phyloP scores from a whole-genome alignment of 2,888 invertebrate genomes.

The Melanostoma scalare region DNA sequence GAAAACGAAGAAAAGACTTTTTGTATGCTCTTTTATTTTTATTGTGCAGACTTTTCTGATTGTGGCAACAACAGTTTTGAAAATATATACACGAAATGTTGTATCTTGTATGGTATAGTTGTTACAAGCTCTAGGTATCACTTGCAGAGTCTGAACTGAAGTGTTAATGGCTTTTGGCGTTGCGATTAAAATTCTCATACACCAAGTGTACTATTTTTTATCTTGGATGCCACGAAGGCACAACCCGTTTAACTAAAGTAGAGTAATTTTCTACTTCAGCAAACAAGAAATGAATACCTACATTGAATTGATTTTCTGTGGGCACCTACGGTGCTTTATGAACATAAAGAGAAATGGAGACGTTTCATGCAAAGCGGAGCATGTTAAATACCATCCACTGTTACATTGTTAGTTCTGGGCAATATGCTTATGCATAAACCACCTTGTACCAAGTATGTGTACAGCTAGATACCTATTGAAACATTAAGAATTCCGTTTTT shows the following conservation, averaged over 20 bases:
- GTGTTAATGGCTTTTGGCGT: slow-evolving; percentile 53
- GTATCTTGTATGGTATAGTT: slow-evolving; percentile 22
- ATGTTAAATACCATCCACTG: slow-evolving; percentile 20
- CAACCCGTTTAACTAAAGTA: slow-evolving; percentile 45
- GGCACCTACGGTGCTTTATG: slow-evolving; percentile 37
- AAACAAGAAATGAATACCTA: slow-evolving; percentile 41
- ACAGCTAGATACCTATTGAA: background rate
- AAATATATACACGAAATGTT: slow-evolving; percentile 29
- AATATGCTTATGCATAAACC: too few relatives aligned
- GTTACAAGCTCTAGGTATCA: slow-evolving; percentile 38
- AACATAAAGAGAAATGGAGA: slow-evolving; percentile 37
- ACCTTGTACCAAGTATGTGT: background rate
- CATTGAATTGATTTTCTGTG: slow-evolving; percentile 42
- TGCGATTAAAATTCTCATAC: slow-evolving; percentile 45
- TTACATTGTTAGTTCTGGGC: too few relatives aligned
- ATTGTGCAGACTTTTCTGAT: slow-evolving; percentile 40
- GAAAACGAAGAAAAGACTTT: slow-evolving; percentile 21
- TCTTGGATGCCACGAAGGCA: slow-evolving; percentile 41
- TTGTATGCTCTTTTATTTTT: slow-evolving; percentile 43
- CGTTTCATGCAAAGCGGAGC: slow-evolving; percentile 37
- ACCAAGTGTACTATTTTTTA: slow-evolving; percentile 24
- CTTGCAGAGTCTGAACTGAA: slow-evolving; percentile 47
- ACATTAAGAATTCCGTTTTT: too few relatives aligned
- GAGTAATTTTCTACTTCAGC: slow-evolving; percentile 43
- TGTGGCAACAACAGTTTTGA: slow-evolving; percentile 44